A percentile compares a stretch with the other conserved stretches of the same genome.
These are phyloP conservation scores for Acrocyrtus sp. DNA, from an alignment of 2,888 invertebrate species.

Conservation along the genomic window DNA sequence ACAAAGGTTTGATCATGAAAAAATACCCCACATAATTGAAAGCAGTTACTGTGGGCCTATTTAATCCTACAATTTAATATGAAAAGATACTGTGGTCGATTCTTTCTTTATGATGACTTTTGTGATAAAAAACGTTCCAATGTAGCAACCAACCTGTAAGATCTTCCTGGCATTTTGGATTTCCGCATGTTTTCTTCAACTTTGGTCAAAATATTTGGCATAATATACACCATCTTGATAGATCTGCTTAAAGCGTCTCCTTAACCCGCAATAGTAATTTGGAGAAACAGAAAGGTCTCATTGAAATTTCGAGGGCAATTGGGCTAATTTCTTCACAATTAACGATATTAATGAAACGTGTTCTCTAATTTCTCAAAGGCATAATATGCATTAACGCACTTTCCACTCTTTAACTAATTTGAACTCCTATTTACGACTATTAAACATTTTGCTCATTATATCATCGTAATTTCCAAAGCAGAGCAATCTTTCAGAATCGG, in stretches of 20 bases:
- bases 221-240: slow-evolving; percentile 54
- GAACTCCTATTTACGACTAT: no score
- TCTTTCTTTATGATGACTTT: no score
- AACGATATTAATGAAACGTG: not conserved
- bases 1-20: no score
- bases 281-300: slow-evolving; percentile 9
- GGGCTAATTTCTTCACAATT: not conserved
- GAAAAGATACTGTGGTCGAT: no score
- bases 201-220: slow-evolving; percentile 50
- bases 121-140: no score
- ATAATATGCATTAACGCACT: not conserved
- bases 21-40: no score
- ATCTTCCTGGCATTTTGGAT: slow-evolving; percentile 41
- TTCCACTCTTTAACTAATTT: not conserved
- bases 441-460: no score
- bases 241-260: not conserved
- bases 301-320: not conserved
- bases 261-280: no score
- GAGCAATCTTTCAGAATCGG: no score
- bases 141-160: slow-evolving; percentile 37
- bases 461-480: no score
- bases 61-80: no score
- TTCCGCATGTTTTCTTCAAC: slow-evolving; percentile 51
- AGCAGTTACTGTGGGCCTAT: no score
- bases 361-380: not conserved